Evolutionary conservation across 53 echinoderm and acorn worm genomes (phyloP).

Genomic region (Apostichopus leukothele): DNA sequence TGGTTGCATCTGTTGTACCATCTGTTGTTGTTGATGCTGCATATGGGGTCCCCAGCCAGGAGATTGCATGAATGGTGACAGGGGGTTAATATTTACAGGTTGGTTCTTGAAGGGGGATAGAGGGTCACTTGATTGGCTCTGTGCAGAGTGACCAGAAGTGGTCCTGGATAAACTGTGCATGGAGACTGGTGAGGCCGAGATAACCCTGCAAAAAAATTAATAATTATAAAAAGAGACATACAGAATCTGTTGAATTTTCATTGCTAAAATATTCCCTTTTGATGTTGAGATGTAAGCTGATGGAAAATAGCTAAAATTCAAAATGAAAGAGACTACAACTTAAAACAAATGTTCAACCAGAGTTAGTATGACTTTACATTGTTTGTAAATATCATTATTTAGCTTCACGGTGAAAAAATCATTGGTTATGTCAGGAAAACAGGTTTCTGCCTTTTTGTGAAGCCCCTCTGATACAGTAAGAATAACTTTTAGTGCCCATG

Average conservation of each 20-base stretch:
- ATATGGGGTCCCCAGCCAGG: slow-evolving; percentile 18
- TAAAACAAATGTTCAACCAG: not conserved
- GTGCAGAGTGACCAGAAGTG: slow-evolving; percentile 55
- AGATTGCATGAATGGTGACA: slow-evolving; percentile 19
- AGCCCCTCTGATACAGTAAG: too few species aligned
- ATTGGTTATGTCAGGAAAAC: too few species aligned
- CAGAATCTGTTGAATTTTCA: too few species aligned
- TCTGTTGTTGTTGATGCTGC: slow-evolving; percentile 13
- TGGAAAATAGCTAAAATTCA: too few species aligned
- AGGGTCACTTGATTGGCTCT: slow-evolving; percentile 16
- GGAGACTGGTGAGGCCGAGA: slow-evolving; percentile 81
- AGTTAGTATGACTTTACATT: too few species aligned
- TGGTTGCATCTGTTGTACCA: not conserved
- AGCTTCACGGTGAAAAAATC: too few species aligned
- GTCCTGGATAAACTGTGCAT: slow-evolving; percentile 64
- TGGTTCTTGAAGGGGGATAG: slow-evolving; percentile 27
- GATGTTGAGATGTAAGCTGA: too few species aligned
- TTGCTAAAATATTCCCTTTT: too few species aligned
- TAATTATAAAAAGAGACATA: too few species aligned
- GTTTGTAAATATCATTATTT: too few species aligned
- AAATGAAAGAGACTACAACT: not conserved
- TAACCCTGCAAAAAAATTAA: slow-evolving; percentile 57
- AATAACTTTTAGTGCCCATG: too few species aligned
- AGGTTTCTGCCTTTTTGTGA: too few species aligned
- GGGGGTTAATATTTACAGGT: not conserved